These are phyloP conservation scores for Bombycilla garrulus DNA, from an alignment of 2,113 vertebrate species.

Conservation along the genomic window DNA sequence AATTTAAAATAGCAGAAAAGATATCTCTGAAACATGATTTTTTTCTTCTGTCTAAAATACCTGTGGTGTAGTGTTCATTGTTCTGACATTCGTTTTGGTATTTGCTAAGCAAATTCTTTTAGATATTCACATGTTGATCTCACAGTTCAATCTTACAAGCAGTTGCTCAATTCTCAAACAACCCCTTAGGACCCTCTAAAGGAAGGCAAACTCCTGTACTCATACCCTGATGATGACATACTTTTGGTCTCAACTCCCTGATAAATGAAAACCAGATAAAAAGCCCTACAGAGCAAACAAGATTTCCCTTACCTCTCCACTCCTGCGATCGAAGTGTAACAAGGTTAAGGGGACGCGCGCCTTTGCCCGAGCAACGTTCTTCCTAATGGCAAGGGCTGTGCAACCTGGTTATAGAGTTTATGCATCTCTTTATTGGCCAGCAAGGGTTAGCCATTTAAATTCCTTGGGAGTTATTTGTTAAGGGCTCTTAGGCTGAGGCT, in stretches of 20 bases:
- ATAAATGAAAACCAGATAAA: slow-evolving; percentile 33
- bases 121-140: not conserved
- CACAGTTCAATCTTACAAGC: not conserved
- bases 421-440: slow-evolving; percentile 74
- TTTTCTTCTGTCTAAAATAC: not conserved
- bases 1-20: not conserved
- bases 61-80: not conserved
- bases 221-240: not conserved
- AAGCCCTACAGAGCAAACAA: slow-evolving; percentile 35
- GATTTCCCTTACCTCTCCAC: slow-evolving; percentile 73
- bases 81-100: not conserved
- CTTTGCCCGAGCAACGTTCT: slow-evolving; percentile 63
- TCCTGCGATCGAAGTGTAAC: slow-evolving; percentile 36
- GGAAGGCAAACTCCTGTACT: not conserved
- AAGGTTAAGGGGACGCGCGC: slow-evolving; percentile 50
- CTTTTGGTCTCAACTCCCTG: not conserved
- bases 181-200: not conserved
- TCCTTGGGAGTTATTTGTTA: slow-evolving; percentile 80
- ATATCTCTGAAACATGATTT: not conserved
- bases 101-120: not conserved
- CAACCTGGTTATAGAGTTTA: slow-evolving; percentile 41
- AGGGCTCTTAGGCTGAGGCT: slow-evolving; percentile 68
- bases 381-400: slow-evolving; percentile 59
- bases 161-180: not conserved
- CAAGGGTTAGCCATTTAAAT: slow-evolving; percentile 72